Evolutionary conservation across 92 coral and sea anemone species (phyloP), one percentile per base, ranked within the genome.

Genomic region (Palythoa heliodiscus): DNA sequence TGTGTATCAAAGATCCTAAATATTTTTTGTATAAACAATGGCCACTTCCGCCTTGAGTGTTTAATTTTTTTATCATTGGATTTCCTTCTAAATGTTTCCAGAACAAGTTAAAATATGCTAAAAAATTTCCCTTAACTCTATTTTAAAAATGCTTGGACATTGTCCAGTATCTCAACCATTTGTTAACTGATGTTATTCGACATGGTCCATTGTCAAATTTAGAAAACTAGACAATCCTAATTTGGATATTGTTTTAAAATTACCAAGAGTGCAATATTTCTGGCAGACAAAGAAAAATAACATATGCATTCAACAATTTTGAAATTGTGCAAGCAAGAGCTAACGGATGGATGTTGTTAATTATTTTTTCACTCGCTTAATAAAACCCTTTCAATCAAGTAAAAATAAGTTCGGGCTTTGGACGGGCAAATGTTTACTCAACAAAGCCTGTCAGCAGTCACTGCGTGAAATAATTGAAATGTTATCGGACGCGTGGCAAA

Each of bases 391-490:
- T 72, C 25, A 43, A 16, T 72, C 25, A 43, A 16, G 48, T 7
- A 39, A 71, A 43, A 1, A 25, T 72, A 72, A 72, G 43, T 50
- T 43, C n/a, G 24, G 16, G 10, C 53, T 12, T 22, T 5, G 0
- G 50, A 72, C 16, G 47, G 22, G 0, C 17, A 23, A 54, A 24
- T 53, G 23, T 76, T 76, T 53, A 76, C 68, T 14, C 50, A 52
- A 4, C 20, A 23, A 54, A 24, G 67, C 16, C 43, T 14, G 66
- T 10, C n/a, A n/a, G n/a, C n/a, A n/a, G n/a, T n/a, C 14, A 29
- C 63, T 15, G 39, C 66, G 15, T 54, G 37, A 25, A 76, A 76
- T 76, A 53, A 76, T 76, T 53, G 81, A 25, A 76, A 53, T 54
- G 25, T 17, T 19, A 53, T 54, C 16, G 43, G 10, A 29, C 66